These are phyloP conservation scores for Vidua macroura DNA, from an alignment of 2,113 vertebrate species.

Conservation along the genomic window DNA sequence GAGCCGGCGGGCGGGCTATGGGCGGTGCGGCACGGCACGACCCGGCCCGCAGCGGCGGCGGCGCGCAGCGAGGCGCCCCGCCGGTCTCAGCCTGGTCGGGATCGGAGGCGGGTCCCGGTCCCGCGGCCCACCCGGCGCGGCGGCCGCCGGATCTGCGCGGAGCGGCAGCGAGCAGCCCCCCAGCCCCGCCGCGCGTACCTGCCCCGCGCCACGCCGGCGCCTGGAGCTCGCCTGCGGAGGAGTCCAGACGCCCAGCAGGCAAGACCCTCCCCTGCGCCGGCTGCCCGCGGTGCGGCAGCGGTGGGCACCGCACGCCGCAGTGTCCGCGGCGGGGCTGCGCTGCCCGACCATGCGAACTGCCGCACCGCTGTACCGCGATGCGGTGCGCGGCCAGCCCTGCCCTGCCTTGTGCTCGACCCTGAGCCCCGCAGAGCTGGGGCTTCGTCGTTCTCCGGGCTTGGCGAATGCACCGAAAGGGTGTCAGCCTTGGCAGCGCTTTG, in stretches of 20 bases:
- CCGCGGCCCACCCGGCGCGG: background rate
- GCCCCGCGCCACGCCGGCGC: background rate
- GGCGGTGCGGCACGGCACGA: too few species aligned
- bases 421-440: background rate
- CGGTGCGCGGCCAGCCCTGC: background rate
- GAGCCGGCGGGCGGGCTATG: too few species aligned
- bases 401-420: background rate
- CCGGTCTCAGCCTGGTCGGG: too few species aligned
- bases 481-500: background rate
- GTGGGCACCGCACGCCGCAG: background rate
- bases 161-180: background rate
- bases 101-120: too few species aligned
- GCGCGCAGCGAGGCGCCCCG: too few species aligned
- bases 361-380: background rate
- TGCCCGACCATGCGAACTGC: background rate
- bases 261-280: background rate
- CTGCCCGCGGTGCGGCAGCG: background rate
- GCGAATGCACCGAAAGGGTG: background rate
- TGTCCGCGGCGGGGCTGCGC: background rate
- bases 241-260: constrained; percentile 35
- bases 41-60: too few species aligned
- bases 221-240: background rate
- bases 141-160: background rate
- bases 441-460: background rate
- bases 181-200: background rate